Percentiles rank a stretch among this genome's conserved stretches.
Evolutionary conservation across 2,113 vertebrate species (phyloP).

Genomic region (Nasalis larvatus): DNA sequence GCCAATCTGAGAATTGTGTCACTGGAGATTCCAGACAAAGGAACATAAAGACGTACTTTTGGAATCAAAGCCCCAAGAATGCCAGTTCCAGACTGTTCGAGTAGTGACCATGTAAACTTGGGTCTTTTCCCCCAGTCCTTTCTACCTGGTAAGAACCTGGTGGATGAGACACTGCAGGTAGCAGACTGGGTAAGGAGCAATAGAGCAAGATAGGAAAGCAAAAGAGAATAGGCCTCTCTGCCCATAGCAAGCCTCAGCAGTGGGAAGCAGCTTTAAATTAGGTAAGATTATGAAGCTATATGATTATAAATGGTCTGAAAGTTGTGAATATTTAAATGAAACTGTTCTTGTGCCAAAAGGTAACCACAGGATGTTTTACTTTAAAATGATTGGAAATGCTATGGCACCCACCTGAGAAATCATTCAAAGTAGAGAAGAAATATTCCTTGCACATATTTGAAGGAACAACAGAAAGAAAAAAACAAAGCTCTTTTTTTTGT

Average conservation of each 20-base stretch:
- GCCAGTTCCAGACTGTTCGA: background rate
- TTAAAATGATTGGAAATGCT: background rate
- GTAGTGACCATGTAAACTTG: background rate
- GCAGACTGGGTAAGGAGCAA: background rate
- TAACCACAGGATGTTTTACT: background rate
- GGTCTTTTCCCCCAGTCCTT: background rate
- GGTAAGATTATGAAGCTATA: background rate
- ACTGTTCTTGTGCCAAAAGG: background rate
- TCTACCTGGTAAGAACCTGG: background rate
- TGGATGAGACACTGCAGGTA: background rate
- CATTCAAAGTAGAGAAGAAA: background rate
- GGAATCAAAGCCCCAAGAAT: background rate
- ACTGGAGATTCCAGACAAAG: background rate
- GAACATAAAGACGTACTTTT: background rate
- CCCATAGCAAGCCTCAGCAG: background rate
- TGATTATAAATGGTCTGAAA: background rate
- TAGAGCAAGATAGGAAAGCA: background rate
- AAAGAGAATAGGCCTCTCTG: background rate
- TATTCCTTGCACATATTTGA: background rate
- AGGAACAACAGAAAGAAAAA: background rate
- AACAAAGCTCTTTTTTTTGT: background rate
- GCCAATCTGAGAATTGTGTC: background rate
- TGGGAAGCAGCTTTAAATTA: background rate
- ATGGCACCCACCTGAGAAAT: background rate
- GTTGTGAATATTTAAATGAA: background rate